These are phyloP conservation scores for Microtus pennsylvanicus DNA, from an alignment of 2,113 vertebrate genomes.

Conservation along the genomic window DNA sequence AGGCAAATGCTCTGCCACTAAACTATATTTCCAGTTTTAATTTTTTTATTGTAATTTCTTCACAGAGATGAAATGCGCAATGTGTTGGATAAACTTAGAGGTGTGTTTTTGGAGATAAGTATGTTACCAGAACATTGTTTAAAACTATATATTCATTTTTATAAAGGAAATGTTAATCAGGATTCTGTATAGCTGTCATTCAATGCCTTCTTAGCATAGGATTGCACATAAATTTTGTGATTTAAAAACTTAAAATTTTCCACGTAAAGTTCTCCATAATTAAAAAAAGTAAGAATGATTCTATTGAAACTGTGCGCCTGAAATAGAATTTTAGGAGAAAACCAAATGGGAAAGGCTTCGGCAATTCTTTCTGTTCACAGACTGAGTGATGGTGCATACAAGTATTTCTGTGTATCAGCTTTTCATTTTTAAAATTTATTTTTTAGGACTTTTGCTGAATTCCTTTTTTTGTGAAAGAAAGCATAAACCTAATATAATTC, in stretches of 20 bases:
- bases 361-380: background rate
- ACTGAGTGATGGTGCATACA: background rate
- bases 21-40: background rate
- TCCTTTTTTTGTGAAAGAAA: background rate
- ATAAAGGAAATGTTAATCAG: background rate
- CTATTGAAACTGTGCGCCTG: background rate
- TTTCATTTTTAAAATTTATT: background rate
- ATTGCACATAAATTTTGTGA: slow-evolving; percentile 26
- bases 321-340: slow-evolving; percentile 43
- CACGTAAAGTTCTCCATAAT: background rate
- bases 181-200: background rate
- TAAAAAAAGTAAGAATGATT: slow-evolving; percentile 11
- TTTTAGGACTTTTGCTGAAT: background rate
- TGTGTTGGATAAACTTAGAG: slow-evolving; percentile 94
- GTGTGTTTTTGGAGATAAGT: slow-evolving; percentile 80
- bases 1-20: background rate
- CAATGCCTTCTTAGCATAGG: background rate
- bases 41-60: slow-evolving; percentile 58
- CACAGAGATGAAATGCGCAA: slow-evolving; percentile 92
- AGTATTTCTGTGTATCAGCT: background rate
- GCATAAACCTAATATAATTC: background rate
- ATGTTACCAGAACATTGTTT: slow-evolving; percentile 21
- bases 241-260: background rate
- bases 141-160: slow-evolving; percentile 2
- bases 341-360: background rate